Evolutionary conservation across 2,888 invertebrate species (phyloP).

Genomic region (Abscondita cerata): DNA sequence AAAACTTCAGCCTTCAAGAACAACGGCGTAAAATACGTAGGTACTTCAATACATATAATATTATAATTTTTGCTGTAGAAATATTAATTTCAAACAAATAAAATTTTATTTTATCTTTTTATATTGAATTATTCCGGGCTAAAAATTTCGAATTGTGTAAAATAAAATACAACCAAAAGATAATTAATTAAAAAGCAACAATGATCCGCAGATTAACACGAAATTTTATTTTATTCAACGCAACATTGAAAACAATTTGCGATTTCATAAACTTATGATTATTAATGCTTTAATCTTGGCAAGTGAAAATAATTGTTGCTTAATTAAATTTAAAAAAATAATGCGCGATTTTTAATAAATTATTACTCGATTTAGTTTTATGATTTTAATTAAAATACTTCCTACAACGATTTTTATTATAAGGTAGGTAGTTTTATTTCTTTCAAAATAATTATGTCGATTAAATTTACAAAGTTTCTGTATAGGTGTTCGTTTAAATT

Average conservation of each 20-base stretch:
- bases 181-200: conserved; percentile 11
- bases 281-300: neutral
- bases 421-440: conserved; percentile 21
- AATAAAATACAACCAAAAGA: conserved; percentile 1
- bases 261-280: neutral
- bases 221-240: conserved; percentile 1
- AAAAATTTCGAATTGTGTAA: conserved; percentile 1
- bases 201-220: conserved; percentile 1
- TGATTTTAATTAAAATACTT: conserved; percentile 11
- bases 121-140: too few relatives aligned
- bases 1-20: too few relatives aligned
- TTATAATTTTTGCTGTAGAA: too few relatives aligned
- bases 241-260: neutral
- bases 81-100: too few relatives aligned
- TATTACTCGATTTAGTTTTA: neutral
- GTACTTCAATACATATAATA: too few relatives aligned
- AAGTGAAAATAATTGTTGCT: neutral
- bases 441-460: conserved; percentile 18
- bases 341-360: neutral
- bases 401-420: conserved; percentile 17
- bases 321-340: too few relatives aligned
- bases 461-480: conserved; percentile 16
- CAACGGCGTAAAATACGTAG: too few relatives aligned
- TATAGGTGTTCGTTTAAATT: conserved; percentile 10
- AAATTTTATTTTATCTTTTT: too few relatives aligned